Base-by-base conservation (phyloP, 1,140 invertebrate species). In the Diabrotica undecimpunctata region DNA sequence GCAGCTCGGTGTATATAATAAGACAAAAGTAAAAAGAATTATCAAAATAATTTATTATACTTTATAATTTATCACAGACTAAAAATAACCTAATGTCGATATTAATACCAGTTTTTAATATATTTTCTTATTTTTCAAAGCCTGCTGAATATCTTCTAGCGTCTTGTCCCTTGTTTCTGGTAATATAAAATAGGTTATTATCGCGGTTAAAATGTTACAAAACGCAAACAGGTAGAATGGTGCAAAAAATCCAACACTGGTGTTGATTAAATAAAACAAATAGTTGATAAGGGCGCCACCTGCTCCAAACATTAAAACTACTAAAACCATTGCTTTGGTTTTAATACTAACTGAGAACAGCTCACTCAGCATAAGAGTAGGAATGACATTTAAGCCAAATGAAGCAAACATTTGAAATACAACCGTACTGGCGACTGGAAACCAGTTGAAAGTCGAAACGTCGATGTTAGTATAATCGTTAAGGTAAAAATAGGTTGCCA, bases 101-200 rank as follows among this genome's bases (percentile, higher is more conserved):
- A 25, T 1, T 25, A 25, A 25, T 25, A 25, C 25, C 25, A 2
- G 4, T 25, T 25, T n/a, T 4, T 25, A 25, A 25, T 25, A 25
- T 25, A 25, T 25, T 25, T 25, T 25, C 25, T 58, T 35, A 9
- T 54, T 58, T 38, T 87, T 89, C 54, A 93, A 80, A 69, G 86
- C 86, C 69, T 86, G 86, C 73, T 93, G 90, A 72, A 97, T 95
- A 74, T 96, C 93, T 75, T 97, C 94, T 54, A 97, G 82, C 56
- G 85, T 92, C 73, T 89, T 90, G 6, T 94, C 94, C 74, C 92
- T 90, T 0, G 95, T 97, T 79, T 97, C 95, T 12, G 94, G 95
- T 37, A 97, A 90, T 68, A 86, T 89, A 61, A 90, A 78, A 66
- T 89, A 87, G 6, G 93, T 87, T 75, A 96, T 90, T 50, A 94